Base-by-base conservation (phyloP, 2,113 vertebrate genomes). In the Apaloderma vittatum region DNA sequence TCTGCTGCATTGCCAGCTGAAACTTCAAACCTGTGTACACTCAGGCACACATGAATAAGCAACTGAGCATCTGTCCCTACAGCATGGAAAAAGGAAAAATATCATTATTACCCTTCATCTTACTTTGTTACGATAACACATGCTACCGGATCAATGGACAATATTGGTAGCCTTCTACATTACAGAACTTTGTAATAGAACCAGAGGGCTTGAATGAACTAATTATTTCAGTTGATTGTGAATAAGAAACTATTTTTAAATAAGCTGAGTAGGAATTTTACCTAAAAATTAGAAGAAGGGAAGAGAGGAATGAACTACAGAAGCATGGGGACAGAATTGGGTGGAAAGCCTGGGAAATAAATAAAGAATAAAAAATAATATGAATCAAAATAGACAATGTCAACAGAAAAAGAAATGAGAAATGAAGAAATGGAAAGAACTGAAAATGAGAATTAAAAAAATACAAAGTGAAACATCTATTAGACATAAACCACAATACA, bases 11-110 rank as follows among this genome's bases (percentile, higher is more conserved):
- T 92, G 26, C 43, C 55, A 83, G 30, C 27, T 82, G 59, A 83
- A 74, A 51, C 58, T 68, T 73, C 66, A 75, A 63, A 74, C 32
- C 36, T 2, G 1, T 68, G 27, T 49, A 57, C 36, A 40, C 55
- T 74, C 21, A 70, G 20, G 21, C n/a, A 67, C 46, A 71, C 22
- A 84, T 21, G 37, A 15, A 84, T 45, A 58, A 68, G 14, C 19
- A n/a, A 46, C 40, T 55, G 29, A 65, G 29, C 29, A 58, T n/a
- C 27, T 66, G 36, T 79, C 65, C 89, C 86, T 85, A 78, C 54
- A 90, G 78, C 90, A 93, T 77, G 70, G 82, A 90, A 96, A 92
- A 88, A 73, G 13, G 45, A 45, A 51, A 62, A 84, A 36, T 16
- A 61, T 82, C 22, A 46, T 86, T 65, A 74, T 59, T 73, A 46